Percentiles rank a stretch among this genome's conserved stretches.
phyloP scores from a whole-genome alignment of 1,140 invertebrate species.

The Zaprionus kolodkinae region DNA sequence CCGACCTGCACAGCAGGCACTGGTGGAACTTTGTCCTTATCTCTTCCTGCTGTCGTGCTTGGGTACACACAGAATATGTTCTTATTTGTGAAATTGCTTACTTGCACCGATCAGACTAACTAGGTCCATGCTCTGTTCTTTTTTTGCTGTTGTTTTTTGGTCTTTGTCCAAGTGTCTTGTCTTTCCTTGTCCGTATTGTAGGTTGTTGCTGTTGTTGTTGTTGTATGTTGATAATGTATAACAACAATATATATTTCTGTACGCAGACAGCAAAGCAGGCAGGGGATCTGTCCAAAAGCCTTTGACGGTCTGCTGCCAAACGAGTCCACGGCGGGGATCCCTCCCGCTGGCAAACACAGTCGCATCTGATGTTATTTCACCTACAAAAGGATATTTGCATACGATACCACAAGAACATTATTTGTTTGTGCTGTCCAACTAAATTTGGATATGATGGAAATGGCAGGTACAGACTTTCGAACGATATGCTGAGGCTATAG shows the following conservation, averaged over 20 bases:
- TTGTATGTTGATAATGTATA: slow-evolving; percentile 47
- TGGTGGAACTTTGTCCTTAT: slow-evolving; percentile 49
- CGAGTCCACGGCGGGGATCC: slow-evolving; percentile 28
- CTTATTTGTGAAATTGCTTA: slow-evolving; percentile 57
- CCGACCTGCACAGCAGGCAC: slow-evolving; percentile 49
- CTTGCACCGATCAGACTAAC: slow-evolving; percentile 50
- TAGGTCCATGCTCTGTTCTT: slow-evolving; percentile 25
- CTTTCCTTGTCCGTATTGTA: slow-evolving; percentile 6
- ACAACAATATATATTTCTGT: slow-evolving; percentile 44
- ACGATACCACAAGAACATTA: slow-evolving; percentile 38
- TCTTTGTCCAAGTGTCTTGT: slow-evolving; percentile 20
- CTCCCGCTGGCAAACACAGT: slow-evolving; percentile 47
- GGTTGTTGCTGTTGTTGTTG: slow-evolving; percentile 32
- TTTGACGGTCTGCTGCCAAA: slow-evolving; percentile 40
- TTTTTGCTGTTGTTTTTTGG: slow-evolving; percentile 8
- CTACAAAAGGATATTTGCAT: slow-evolving; percentile 45
- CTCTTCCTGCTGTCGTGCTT: slow-evolving; percentile 45
- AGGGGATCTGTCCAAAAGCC: slow-evolving; percentile 48
- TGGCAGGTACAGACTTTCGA: slow-evolving; percentile 3
- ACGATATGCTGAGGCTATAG: neutral
- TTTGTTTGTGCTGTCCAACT: slow-evolving; percentile 14
- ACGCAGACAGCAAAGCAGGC: slow-evolving; percentile 43
- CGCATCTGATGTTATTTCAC: slow-evolving; percentile 49
- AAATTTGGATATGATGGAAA: slow-evolving; percentile 20
- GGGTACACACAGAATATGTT: slow-evolving; percentile 45